Evolutionary conservation across 2,888 invertebrate genomes (phyloP).

Genomic region (Perizoma affinitatum): DNA sequence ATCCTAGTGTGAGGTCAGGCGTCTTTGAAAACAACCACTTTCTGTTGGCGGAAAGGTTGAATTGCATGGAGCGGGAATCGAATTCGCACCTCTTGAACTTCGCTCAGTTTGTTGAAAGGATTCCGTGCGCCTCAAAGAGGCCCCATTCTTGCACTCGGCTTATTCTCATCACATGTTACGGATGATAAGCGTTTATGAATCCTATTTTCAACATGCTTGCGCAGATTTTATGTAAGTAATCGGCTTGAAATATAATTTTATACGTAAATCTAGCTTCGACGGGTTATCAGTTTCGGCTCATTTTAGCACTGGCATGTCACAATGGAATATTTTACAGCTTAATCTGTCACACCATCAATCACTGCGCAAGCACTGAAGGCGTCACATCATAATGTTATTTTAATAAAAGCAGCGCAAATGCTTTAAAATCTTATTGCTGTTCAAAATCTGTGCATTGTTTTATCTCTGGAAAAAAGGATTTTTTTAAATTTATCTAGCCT

Average conservation of each 20-base stretch:
- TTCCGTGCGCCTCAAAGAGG: neutral
- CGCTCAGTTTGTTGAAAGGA: too few species aligned
- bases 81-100: too few species aligned
- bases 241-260: neutral
- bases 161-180: neutral
- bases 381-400: too few species aligned
- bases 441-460: too few species aligned
- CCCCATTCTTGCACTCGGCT: neutral
- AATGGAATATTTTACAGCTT: slow-evolving; percentile 39
- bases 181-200: neutral
- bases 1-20: too few species aligned
- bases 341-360: slow-evolving; percentile 39
- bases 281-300: neutral
- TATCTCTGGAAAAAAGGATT: too few species aligned
- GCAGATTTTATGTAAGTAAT: neutral
- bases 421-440: too few species aligned
- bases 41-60: too few species aligned
- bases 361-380: slow-evolving; percentile 15
- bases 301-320: slow-evolving; percentile 11
- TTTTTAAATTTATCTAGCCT: too few species aligned
- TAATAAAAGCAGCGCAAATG: too few species aligned
- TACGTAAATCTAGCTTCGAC: slow-evolving; percentile 11
- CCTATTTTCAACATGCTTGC: neutral
- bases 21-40: too few species aligned
- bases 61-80: too few species aligned